These are phyloP conservation scores for Ennomos fuscantarius DNA, from an alignment of 2,888 invertebrate genomes.

Conservation along the genomic window DNA sequence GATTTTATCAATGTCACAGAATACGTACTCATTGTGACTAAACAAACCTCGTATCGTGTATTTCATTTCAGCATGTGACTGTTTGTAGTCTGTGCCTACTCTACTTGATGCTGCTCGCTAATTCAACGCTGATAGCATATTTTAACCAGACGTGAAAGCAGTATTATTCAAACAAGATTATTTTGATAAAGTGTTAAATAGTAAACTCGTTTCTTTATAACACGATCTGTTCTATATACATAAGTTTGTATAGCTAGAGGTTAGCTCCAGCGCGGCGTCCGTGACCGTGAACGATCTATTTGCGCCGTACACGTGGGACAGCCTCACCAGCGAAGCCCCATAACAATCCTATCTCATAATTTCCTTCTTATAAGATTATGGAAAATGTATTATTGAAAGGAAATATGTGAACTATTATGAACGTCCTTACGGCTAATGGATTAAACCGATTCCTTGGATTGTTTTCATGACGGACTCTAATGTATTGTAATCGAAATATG, in stretches of 20 bases:
- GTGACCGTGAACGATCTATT: slow-evolving; percentile 69
- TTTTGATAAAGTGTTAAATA: too few species aligned
- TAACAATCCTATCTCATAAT: slow-evolving; percentile 51
- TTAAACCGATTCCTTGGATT: slow-evolving; percentile 22
- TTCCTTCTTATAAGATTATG: slow-evolving; percentile 63
- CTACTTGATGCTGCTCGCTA: too few species aligned
- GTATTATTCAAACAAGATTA: too few species aligned
- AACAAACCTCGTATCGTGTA: too few species aligned
- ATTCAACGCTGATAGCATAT: too few species aligned
- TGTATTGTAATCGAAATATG: slow-evolving; percentile 1
- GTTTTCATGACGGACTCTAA: slow-evolving; percentile 1
- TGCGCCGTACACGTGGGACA: slow-evolving; percentile 54
- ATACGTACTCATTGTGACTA: too few species aligned
- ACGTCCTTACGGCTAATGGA: slow-evolving; percentile 29
- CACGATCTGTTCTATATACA: background rate
- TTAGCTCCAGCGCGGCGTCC: slow-evolving; percentile 54
- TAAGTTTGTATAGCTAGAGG: slow-evolving; percentile 4
- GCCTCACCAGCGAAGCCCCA: slow-evolving; percentile 67
- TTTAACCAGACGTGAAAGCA: too few species aligned
- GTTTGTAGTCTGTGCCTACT: too few species aligned
- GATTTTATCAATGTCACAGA: too few species aligned
- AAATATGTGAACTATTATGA: slow-evolving; percentile 9
- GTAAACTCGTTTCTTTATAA: too few species aligned
- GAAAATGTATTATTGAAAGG: slow-evolving; percentile 48
- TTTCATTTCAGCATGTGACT: too few species aligned